Evolutionary conservation across 2,888 invertebrate species (phyloP).

Genomic region (Nysson spinosus): DNA sequence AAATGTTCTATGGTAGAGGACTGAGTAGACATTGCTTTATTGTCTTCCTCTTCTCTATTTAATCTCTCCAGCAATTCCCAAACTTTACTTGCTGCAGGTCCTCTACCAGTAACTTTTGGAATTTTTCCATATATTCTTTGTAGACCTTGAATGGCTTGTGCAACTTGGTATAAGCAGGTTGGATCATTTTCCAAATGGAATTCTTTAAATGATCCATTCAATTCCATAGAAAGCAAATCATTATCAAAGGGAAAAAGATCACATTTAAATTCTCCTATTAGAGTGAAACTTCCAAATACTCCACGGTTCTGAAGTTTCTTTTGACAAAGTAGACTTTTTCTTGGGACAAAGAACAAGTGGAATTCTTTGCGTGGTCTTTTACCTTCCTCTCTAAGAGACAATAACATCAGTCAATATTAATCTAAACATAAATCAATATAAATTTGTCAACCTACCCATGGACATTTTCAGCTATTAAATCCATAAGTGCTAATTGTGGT

Average conservation of each 20-base stretch:
- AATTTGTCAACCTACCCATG: slow-evolving; percentile 80
- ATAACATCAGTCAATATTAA: slow-evolving; percentile 1
- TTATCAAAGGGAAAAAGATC: slow-evolving; percentile 94
- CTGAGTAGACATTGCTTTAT: slow-evolving; percentile 79
- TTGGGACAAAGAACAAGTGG: slow-evolving; percentile 93
- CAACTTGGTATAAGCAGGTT: slow-evolving; percentile 91
- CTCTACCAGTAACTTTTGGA: slow-evolving; percentile 93
- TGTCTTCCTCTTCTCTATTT: slow-evolving; percentile 81
- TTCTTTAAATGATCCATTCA: slow-evolving; percentile 88
- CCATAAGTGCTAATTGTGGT: slow-evolving; percentile 90
- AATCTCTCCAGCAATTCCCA: slow-evolving; percentile 91
- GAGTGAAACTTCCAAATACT: slow-evolving; percentile 86
- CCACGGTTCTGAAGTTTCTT: slow-evolving; percentile 90
- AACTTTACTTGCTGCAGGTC: slow-evolving; percentile 91
- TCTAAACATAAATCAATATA: too few species aligned
- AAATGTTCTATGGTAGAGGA: slow-evolving; percentile 89
- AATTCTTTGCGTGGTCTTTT: slow-evolving; percentile 83
- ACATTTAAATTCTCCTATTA: slow-evolving; percentile 91
- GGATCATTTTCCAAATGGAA: slow-evolving; percentile 93
- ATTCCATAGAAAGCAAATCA: slow-evolving; percentile 95
- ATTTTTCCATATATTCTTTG: slow-evolving; percentile 94
- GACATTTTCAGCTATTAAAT: slow-evolving; percentile 88
- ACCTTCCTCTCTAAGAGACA: slow-evolving; percentile 77
- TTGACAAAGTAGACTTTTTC: slow-evolving; percentile 91
- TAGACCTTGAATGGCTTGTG: slow-evolving; percentile 90